Percentiles rank a stretch among this genome's conserved stretches.
Conservation (phyloP, 2,113 vertebrate genomes). For the Ardeotis arabs region DNA sequence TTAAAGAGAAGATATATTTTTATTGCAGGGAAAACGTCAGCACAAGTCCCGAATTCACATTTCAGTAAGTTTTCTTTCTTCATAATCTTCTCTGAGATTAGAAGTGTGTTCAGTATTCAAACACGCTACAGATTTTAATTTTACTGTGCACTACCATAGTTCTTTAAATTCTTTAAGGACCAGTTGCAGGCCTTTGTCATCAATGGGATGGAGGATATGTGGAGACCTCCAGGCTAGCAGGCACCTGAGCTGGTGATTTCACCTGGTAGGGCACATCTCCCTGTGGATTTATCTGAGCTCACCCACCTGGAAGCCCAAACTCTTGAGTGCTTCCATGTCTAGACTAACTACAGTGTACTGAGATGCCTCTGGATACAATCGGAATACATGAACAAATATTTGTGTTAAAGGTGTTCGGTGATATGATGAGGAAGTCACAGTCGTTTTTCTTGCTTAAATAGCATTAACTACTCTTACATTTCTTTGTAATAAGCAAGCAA, state of each 20-base stretch:
- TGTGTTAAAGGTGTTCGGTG: not conserved
- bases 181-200: not conserved
- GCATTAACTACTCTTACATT: not conserved
- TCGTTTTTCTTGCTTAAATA: not conserved
- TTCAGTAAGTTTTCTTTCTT: not conserved
- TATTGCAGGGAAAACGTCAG: not conserved
- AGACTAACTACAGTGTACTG: not conserved
- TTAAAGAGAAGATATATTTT: not conserved
- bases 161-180: not conserved
- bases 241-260: not conserved
- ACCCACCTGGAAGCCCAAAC: rapidly evolving
- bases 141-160: not conserved
- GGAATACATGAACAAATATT: not conserved
- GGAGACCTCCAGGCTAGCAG: not conserved
- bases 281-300: not conserved
- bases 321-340: not conserved
- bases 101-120: not conserved
- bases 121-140: not conserved
- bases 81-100: not conserved
- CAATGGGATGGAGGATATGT: not conserved
- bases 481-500: not conserved
- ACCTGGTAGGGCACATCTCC: too few relatives aligned
- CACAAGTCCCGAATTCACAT: not conserved
- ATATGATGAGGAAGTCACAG: not conserved
- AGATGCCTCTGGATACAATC: not conserved